These are phyloP conservation scores for Bombus polaris DNA, from an alignment of 1,140 invertebrate genomes.

Conservation along the genomic window DNA sequence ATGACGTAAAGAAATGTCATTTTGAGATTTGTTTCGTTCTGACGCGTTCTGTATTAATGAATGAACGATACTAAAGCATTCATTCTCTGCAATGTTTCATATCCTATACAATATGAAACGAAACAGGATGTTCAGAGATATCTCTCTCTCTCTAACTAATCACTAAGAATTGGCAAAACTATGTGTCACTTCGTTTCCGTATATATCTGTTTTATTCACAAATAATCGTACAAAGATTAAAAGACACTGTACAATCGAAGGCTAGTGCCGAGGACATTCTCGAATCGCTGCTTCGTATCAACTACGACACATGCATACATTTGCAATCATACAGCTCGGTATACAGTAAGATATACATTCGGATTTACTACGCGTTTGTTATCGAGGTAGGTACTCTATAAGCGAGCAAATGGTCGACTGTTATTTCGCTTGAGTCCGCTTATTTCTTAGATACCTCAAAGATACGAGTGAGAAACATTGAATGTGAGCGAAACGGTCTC, in stretches of 20 bases:
- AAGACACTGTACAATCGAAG: neutral
- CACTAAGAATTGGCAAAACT: neutral
- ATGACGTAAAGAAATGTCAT: neutral
- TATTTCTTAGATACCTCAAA: neutral
- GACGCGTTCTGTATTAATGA: neutral
- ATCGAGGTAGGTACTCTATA: no score
- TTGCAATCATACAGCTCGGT: neutral
- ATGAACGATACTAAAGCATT: neutral
- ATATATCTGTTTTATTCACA: neutral
- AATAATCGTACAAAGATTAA: neutral
- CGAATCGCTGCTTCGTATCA: neutral
- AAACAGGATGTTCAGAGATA: conserved; percentile 36
- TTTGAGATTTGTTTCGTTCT: no score
- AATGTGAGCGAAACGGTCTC: neutral
- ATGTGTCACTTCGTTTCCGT: neutral
- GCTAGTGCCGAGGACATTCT: neutral
- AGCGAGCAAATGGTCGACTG: no score
- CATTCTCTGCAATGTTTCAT: neutral
- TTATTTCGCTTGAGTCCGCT: no score
- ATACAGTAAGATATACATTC: neutral
- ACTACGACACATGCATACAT: neutral
- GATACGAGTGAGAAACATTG: neutral
- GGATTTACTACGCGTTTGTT: neutral
- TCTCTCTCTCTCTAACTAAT: neutral
- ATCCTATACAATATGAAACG: neutral